Evolutionary conservation across 2,113 vertebrate genomes (phyloP).

Genomic region (Phaethornis superciliosus): DNA sequence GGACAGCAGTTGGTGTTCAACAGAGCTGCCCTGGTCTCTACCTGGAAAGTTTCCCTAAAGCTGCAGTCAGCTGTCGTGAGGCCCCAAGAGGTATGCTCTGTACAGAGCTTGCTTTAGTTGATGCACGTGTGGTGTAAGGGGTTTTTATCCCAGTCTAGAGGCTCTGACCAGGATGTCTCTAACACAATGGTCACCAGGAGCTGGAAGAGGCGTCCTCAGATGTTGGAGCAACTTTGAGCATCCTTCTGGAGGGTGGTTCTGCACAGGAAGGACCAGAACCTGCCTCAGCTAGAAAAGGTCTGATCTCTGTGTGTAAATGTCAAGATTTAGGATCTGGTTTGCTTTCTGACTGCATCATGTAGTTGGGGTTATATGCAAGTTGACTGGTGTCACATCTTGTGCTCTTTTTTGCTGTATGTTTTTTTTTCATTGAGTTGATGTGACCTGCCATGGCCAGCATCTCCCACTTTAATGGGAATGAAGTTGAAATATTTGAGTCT

Average conservation of each 20-base stretch:
- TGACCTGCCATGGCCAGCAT: neutral
- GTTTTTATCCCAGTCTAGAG: neutral
- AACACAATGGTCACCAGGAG: neutral
- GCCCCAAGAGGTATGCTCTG: neutral
- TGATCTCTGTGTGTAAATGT: neutral
- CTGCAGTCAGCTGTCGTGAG: neutral
- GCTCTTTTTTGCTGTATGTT: neutral
- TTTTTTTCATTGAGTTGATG: neutral
- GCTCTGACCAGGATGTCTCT: neutral
- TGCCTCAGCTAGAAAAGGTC: neutral
- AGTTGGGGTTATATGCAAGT: neutral
- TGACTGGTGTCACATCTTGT: neutral
- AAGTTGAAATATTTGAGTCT: neutral
- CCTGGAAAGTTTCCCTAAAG: neutral
- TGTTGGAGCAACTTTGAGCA: neutral
- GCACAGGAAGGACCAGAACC: neutral
- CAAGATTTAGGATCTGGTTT: neutral
- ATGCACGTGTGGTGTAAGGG: neutral
- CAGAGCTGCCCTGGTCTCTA: neutral
- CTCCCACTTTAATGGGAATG: neutral
- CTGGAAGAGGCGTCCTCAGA: neutral
- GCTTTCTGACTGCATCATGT: neutral
- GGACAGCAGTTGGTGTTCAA: neutral
- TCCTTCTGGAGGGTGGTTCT: neutral
- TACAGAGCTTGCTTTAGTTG: neutral